A percentile compares a stretch with the other conserved stretches of the same genome.
These are phyloP conservation scores for Tringa solitaria DNA, from an alignment of 2,113 vertebrate species.

Conservation along the genomic window DNA sequence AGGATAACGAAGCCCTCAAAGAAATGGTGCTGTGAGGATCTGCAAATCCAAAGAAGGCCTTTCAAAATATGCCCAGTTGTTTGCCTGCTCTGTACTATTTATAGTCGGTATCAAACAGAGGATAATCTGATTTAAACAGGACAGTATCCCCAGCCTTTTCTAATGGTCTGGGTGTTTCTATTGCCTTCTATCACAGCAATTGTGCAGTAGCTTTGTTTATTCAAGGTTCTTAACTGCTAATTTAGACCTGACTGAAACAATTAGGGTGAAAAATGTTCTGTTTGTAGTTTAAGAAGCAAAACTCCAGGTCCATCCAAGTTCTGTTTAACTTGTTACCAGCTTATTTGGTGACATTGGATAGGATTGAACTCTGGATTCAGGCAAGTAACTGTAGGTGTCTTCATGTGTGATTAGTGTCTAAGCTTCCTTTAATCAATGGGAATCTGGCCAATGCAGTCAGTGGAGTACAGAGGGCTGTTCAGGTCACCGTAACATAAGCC, in stretches of 20 bases:
- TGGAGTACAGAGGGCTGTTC: background rate
- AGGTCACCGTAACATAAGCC: background rate
- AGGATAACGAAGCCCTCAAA: background rate
- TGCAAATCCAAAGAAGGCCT: background rate
- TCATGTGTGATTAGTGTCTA: background rate
- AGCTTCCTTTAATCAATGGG: conserved; percentile 5
- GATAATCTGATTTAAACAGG: conserved; percentile 17
- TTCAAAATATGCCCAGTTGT: background rate
- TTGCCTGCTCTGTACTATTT: background rate
- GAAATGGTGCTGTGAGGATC: background rate
- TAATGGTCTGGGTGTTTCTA: background rate
- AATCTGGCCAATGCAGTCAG: background rate
- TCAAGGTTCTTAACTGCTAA: background rate
- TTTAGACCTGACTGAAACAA: background rate
- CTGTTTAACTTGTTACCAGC: background rate
- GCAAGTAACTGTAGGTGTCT: conserved; percentile 1
- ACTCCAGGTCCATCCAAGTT: background rate
- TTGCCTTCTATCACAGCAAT: background rate
- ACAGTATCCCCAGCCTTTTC: background rate
- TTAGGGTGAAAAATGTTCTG: background rate
- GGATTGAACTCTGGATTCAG: background rate
- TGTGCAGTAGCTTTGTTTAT: background rate
- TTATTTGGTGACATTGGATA: background rate
- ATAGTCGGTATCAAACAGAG: background rate
- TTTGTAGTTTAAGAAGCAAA: background rate